Evolutionary conservation across 2,797 vertebrate species (phyloP).

Genomic region (Chloroceryle inda): DNA sequence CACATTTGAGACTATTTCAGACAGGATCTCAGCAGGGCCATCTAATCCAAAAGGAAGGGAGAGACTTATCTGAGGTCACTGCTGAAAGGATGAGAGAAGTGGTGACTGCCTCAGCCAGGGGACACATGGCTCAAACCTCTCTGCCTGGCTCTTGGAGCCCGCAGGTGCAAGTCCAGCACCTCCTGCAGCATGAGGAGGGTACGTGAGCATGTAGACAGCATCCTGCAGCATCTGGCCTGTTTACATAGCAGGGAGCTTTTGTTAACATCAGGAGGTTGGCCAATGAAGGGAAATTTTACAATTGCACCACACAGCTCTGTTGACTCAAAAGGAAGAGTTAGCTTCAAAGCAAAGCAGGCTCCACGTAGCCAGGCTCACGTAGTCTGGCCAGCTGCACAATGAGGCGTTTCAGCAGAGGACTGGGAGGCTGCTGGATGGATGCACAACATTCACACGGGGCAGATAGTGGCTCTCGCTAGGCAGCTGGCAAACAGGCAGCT

Average conservation of each 20-base stretch:
- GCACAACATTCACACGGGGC: slow-evolving; percentile 21
- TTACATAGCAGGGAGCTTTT: slow-evolving; percentile 60
- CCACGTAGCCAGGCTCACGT: slow-evolving; percentile 62
- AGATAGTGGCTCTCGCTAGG: slow-evolving; percentile 46
- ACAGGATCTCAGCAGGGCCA: background rate
- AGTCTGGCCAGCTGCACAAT: slow-evolving; percentile 64
- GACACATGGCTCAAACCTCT: background rate
- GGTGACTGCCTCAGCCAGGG: background rate
- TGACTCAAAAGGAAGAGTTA: slow-evolving; percentile 66
- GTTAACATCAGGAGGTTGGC: slow-evolving; percentile 66
- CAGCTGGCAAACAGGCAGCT: slow-evolving; percentile 51
- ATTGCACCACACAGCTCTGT: slow-evolving; percentile 66
- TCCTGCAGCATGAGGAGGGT: background rate
- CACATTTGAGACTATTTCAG: background rate
- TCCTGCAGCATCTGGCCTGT: slow-evolving; percentile 39
- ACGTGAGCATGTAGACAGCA: slow-evolving; percentile 42
- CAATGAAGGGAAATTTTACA: slow-evolving; percentile 62
- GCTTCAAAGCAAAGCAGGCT: slow-evolving; percentile 59
- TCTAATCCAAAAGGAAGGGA: background rate
- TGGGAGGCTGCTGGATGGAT: slow-evolving; percentile 45
- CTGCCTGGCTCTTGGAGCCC: background rate
- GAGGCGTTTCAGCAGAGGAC: slow-evolving; percentile 19
- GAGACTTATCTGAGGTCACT: background rate
- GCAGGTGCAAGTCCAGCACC: background rate
- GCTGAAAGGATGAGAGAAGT: background rate